These are phyloP conservation scores for Lordiphosa stackelbergi DNA, from an alignment of 1,140 invertebrate species.

Conservation along the genomic window DNA sequence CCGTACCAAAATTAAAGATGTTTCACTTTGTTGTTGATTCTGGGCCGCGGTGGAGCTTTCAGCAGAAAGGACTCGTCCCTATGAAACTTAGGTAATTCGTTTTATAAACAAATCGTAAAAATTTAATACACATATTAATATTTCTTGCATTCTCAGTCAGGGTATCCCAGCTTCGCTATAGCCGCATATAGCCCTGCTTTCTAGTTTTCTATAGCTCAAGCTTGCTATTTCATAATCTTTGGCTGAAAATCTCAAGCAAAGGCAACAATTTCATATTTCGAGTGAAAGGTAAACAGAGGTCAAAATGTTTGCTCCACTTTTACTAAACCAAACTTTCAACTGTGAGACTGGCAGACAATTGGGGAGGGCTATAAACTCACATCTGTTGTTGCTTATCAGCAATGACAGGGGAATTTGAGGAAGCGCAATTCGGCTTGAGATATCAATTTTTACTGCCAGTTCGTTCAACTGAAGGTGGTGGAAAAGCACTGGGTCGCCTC, in stretches of 20 bases:
- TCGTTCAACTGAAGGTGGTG: conserved; percentile 4
- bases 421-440: not conserved
- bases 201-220: conserved; percentile 4
- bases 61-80: too few species aligned
- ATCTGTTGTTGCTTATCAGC: too few species aligned
- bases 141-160: too few species aligned
- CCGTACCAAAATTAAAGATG: too few species aligned
- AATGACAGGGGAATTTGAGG: not conserved
- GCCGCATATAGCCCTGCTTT: not conserved
- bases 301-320: conserved; percentile 36
- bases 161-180: too few species aligned
- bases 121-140: too few species aligned
- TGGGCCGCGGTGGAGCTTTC: too few species aligned
- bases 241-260: conserved; percentile 9
- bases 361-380: too few species aligned
- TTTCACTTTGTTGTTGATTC: too few species aligned
- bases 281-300: conserved; percentile 51
- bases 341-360: not conserved
- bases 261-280: conserved; percentile 6
- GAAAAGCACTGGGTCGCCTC: not conserved
- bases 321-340: conserved; percentile 15
- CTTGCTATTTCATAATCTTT: conserved; percentile 20
- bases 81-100: too few species aligned
- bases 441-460: conserved; percentile 2
- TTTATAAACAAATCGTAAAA: too few species aligned